phyloP scores from a whole-genome alignment of 2,797 vertebrate genomes.

The Acomys russatus region DNA sequence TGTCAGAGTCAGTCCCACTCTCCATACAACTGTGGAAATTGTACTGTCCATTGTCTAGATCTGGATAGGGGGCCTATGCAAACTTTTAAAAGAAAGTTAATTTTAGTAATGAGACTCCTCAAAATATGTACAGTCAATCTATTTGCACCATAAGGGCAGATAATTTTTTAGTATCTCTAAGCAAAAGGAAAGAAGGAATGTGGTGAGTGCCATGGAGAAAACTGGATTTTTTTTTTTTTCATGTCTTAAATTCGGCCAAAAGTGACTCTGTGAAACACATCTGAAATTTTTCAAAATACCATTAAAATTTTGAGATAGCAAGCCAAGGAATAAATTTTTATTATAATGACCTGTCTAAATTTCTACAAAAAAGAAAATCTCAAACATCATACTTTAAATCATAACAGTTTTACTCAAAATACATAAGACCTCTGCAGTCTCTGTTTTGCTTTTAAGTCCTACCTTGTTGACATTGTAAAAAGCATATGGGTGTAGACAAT shows the following conservation, averaged over 20 bases:
- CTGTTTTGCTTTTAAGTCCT: slow-evolving; percentile 31
- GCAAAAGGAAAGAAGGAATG: not conserved
- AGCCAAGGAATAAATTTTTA: slow-evolving; percentile 47
- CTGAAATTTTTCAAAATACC: slow-evolving; percentile 46
- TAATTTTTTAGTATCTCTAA: slow-evolving; percentile 39
- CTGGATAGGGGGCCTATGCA: too few species aligned
- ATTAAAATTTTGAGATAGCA: slow-evolving; percentile 41
- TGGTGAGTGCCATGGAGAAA: slow-evolving; percentile 23
- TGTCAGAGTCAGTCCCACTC: too few species aligned
- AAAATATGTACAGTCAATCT: slow-evolving; percentile 18
- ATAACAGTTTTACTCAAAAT: slow-evolving; percentile 63
- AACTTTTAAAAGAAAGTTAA: slow-evolving; percentile 64
- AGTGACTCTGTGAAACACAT: slow-evolving; percentile 29
- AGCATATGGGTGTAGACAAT: not conserved
- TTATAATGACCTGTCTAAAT: not conserved
- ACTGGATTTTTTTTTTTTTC: not conserved
- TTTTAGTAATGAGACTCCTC: slow-evolving; percentile 35
- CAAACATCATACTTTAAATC: slow-evolving; percentile 61
- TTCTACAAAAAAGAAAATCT: slow-evolving; percentile 48
- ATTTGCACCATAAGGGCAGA: not conserved
- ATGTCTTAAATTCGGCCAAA: slow-evolving; percentile 59
- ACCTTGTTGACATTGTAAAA: slow-evolving; percentile 39
- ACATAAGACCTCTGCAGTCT: slow-evolving; percentile 24
- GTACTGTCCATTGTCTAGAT: too few species aligned
- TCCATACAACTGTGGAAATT: too few species aligned